Conservation (phyloP, 1,140 invertebrate species). For the Drosophila aff. region DNA sequence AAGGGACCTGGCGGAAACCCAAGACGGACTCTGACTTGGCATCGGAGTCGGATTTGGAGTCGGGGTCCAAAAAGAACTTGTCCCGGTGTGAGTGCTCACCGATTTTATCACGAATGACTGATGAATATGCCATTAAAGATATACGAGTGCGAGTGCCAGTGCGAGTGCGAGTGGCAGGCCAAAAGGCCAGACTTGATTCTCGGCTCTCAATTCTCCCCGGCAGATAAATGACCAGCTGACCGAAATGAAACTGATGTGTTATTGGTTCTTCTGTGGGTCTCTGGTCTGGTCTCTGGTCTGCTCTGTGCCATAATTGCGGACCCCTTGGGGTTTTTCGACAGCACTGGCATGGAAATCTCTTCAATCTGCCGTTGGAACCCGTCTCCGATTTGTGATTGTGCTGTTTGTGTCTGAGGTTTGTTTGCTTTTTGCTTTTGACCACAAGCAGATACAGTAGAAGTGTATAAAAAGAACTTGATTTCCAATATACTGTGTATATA, state of each 20-base stretch:
- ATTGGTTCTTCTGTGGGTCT: slow-evolving; percentile 40
- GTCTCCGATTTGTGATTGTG: slow-evolving; percentile 27
- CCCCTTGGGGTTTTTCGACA: slow-evolving; percentile 38
- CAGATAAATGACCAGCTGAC: slow-evolving; percentile 74
- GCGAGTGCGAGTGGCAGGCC: slow-evolving; percentile 4
- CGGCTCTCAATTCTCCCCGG: neutral
- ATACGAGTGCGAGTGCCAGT: slow-evolving; percentile 55
- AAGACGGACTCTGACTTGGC: slow-evolving; percentile 4
- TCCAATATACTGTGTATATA: neutral
- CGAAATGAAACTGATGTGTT: slow-evolving; percentile 69
- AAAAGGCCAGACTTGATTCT: slow-evolving; percentile 13
- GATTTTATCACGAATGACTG: slow-evolving; percentile 82
- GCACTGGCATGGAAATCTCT: slow-evolving; percentile 24
- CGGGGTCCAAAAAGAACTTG: slow-evolving; percentile 19
- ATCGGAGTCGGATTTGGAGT: slow-evolving; percentile 2
- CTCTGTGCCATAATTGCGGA: slow-evolving; percentile 33
- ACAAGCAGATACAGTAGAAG: neutral
- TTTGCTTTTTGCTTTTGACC: slow-evolving; percentile 12
- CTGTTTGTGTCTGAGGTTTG: slow-evolving; percentile 12
- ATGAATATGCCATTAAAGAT: slow-evolving; percentile 83
- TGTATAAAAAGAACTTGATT: neutral
- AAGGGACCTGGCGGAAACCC: slow-evolving; percentile 23
- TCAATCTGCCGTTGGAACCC: slow-evolving; percentile 12
- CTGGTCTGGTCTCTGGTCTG: neutral
- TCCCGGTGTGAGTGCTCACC: slow-evolving; percentile 43